A percentile compares a stretch with the other conserved stretches of the same genome.
Evolutionary conservation across 2,797 vertebrate genomes (phyloP).

Genomic region (Rhinogobio ventralis): DNA sequence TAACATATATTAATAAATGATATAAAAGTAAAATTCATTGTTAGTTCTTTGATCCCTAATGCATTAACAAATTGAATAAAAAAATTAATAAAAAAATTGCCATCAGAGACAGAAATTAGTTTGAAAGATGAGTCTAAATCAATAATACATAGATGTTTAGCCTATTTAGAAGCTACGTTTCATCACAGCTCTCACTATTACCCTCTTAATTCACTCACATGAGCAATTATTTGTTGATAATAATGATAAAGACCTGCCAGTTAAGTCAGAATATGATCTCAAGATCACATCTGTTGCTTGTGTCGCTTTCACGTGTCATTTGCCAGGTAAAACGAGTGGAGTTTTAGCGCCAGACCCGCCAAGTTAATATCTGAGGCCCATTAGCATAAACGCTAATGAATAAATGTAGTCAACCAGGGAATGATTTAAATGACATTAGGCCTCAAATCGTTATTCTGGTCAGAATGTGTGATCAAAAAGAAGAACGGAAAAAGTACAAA

Average conservation of each 20-base stretch:
- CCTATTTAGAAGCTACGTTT: constrained; percentile 51
- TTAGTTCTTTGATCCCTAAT: not conserved
- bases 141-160: no score
- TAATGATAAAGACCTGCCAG: constrained; percentile 64
- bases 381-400: constrained; percentile 45
- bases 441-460: constrained; percentile 1
- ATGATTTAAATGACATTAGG: constrained; percentile 34
- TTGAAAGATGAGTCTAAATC: not conserved
- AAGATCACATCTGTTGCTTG: constrained; percentile 69
- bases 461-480: not conserved
- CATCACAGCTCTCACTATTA: constrained; percentile 73
- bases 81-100: no score
- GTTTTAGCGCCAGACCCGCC: constrained; percentile 37
- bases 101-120: not conserved
- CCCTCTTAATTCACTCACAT: constrained; percentile 73
- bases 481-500: not conserved
- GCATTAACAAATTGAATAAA: not conserved
- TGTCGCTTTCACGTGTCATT: constrained; percentile 76
- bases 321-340: constrained; percentile 69
- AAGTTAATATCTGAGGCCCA: constrained; percentile 24
- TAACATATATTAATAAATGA: not conserved
- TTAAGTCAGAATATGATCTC: constrained; percentile 29
- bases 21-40: not conserved
- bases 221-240: constrained; percentile 68
- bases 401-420: constrained; percentile 35